These are phyloP conservation scores for Lochmaea capreae DNA, from an alignment of 2,888 invertebrate species.

Conservation along the genomic window DNA sequence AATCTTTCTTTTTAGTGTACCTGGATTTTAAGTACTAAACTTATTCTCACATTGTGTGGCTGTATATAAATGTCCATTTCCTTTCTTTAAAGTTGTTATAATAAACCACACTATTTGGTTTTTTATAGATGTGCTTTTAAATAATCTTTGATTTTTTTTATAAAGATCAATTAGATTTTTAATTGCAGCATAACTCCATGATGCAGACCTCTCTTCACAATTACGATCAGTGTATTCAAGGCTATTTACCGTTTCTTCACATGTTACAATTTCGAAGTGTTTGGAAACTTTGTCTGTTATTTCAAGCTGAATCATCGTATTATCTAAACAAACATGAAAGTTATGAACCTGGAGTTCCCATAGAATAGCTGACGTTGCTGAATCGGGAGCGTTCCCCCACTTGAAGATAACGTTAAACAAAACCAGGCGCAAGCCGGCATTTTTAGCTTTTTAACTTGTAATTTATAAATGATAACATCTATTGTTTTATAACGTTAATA, in stretches of 20 bases:
- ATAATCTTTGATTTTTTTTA: not conserved
- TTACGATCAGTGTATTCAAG: not conserved
- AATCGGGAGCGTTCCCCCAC: too few relatives aligned
- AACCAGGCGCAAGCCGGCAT: too few relatives aligned
- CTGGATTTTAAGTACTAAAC: slow-evolving; percentile 15
- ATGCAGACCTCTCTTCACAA: not conserved
- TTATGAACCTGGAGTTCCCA: too few relatives aligned
- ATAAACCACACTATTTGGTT: too few relatives aligned
- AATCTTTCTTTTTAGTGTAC: slow-evolving; percentile 9
- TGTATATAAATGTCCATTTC: slow-evolving; percentile 4
- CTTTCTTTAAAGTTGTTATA: not conserved
- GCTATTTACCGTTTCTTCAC: not conserved
- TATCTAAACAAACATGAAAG: not conserved
- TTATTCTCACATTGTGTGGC: slow-evolving; percentile 17
- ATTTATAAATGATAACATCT: too few relatives aligned
- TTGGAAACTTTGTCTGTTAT: not conserved
- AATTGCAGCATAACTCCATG: not conserved
- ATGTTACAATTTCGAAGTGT: too few relatives aligned
- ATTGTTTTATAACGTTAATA: too few relatives aligned
- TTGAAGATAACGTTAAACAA: too few relatives aligned
- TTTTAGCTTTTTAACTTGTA: too few relatives aligned
- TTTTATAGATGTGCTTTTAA: slow-evolving; percentile 1
- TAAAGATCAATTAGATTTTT: not conserved
- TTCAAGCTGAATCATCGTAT: not conserved
- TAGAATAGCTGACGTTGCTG: too few relatives aligned